Evolutionary conservation across 2,888 invertebrate species (phyloP), one percentile per base, ranked within the genome.

Genomic region (Diaperis boleti): DNA sequence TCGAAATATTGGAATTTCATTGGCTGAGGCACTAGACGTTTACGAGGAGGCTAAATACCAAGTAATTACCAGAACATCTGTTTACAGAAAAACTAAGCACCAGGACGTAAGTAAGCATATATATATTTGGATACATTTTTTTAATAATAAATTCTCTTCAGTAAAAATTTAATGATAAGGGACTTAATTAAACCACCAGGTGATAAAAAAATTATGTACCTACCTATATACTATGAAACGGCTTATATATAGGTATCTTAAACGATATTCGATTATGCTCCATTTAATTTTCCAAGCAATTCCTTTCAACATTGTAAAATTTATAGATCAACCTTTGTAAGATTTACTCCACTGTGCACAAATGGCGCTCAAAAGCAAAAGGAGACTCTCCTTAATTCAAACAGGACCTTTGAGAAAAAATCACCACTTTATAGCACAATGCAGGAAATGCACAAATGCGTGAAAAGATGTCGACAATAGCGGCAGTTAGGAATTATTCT

Each of bases 1-100:
- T 56, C 39, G 37, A 45, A 56, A 45, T 45, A 45, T 56, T 35
- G 20, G 35, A 56, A 56, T 56, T 17, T 26, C 29, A 31, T 42
- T 17, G 31, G 44, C 1, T 10, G 10, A 37, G 26, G 20, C 56
- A 22, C 15, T 42, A 8, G 4, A 33, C 10, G 22, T 10, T 44
- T 55, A 14, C 31, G 13, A 11, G 13, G 22, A 56, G 17, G 7
- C 14, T 45, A 45, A 13, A 11, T 10, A n/a, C 29, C 44, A 22
- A 31, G 45, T 56, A 45, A 56, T 45, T 56, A 45, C 35, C 35
- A 29, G 31, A 35, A 35, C 11, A 35, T 35, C 6, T 13, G 35
- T 35, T 35, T 35, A 35, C 35, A 35, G 2, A 14, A 35, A 35
- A 35, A 13, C n/a, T n/a, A n/a, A n/a, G n/a, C n/a, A n/a, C n/a